A percentile compares a stretch with the other conserved stretches of the same genome.
These are phyloP conservation scores for Eupithecia dodoneata DNA, from an alignment of 2,888 invertebrate species.

Conservation along the genomic window DNA sequence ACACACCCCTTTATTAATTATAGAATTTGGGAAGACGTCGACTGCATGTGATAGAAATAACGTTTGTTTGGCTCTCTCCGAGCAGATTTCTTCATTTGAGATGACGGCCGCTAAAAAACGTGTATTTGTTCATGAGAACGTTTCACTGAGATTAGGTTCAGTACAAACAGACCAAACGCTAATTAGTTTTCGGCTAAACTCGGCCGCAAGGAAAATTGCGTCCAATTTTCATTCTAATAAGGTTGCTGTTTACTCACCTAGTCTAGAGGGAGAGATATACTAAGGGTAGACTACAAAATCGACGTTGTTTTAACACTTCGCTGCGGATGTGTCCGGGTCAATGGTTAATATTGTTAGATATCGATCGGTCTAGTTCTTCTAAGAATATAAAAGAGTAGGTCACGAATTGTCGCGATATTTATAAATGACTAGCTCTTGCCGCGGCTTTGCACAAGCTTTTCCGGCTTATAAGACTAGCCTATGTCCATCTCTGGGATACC, in stretches of 20 bases:
- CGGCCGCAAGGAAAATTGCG: neutral
- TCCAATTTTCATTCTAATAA: neutral
- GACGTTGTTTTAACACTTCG: neutral
- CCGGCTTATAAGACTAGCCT: no score
- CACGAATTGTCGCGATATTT: neutral
- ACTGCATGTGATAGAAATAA: no score
- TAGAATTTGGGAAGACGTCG: no score
- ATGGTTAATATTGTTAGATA: neutral
- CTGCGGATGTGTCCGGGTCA: neutral
- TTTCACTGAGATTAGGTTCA: neutral
- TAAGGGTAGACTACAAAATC: neutral
- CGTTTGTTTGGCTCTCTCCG: neutral
- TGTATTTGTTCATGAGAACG: neutral
- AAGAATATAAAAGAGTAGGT: neutral
- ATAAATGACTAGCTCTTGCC: no score
- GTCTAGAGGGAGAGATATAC: neutral
- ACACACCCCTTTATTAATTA: no score
- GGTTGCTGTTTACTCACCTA: neutral
- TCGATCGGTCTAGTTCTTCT: conserved; percentile 1
- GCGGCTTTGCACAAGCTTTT: no score
- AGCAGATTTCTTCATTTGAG: neutral
- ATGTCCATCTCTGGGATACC: no score
- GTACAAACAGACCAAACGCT: conserved; percentile 2
- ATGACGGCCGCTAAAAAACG: neutral
- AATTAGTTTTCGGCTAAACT: neutral